Conservation (phyloP, 2,888 invertebrate species). For the Diplazon laetatorius region DNA sequence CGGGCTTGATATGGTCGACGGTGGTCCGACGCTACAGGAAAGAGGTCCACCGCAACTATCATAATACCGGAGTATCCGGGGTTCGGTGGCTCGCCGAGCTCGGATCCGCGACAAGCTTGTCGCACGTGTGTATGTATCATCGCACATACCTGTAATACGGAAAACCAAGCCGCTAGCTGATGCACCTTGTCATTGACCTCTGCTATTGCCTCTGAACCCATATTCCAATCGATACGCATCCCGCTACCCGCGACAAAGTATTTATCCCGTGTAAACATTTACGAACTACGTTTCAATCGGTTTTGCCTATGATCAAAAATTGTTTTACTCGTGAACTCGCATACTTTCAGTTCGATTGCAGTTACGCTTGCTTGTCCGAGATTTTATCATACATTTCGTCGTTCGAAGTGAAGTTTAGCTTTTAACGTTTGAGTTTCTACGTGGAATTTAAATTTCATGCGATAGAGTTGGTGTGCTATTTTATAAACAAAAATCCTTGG, state of each 20-base stretch:
- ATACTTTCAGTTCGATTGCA: too few species aligned
- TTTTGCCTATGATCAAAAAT: neutral
- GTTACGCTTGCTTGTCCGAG: too few species aligned
- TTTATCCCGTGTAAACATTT: neutral
- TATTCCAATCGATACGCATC: constrained; percentile 2
- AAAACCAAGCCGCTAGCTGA: neutral
- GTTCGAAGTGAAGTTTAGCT: too few species aligned
- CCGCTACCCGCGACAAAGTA: neutral
- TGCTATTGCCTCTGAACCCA: constrained; percentile 5
- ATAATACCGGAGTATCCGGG: constrained; percentile 78
- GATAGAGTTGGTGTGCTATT: too few species aligned
- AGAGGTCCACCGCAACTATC: constrained; percentile 78
- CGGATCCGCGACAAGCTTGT: constrained; percentile 47
- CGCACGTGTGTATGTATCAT: constrained; percentile 26
- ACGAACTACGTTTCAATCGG: neutral
- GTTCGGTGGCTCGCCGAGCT: constrained; percentile 62
- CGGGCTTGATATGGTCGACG: constrained; percentile 58
- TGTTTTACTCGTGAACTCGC: too few species aligned
- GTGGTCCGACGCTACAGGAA: constrained; percentile 76
- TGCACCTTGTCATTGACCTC: constrained; percentile 1
- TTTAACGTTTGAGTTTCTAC: too few species aligned
- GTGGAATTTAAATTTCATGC: too few species aligned
- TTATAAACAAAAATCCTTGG: too few species aligned
- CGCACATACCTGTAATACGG: constrained; percentile 15
- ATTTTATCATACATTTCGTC: too few species aligned